Evolutionary conservation across 1,140 invertebrate genomes (phyloP).

Genomic region (Tetragnatha versicolor): DNA sequence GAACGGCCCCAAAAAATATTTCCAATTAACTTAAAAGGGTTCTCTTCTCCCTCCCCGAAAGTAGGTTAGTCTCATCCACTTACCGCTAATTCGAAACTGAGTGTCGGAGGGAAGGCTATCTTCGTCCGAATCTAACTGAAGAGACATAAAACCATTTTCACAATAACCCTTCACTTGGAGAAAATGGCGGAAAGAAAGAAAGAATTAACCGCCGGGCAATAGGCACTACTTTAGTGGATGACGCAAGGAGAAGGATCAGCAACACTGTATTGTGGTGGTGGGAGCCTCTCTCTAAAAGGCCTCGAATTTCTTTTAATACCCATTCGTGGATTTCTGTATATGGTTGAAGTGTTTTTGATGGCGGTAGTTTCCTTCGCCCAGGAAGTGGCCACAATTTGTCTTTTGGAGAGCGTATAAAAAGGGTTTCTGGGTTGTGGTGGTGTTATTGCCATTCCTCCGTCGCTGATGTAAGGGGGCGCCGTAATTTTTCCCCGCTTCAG

Average conservation of each 20-base stretch:
- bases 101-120: no score
- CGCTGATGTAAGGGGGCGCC: not conserved
- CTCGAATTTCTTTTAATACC: conserved; percentile 16
- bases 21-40: no score
- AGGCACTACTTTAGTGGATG: not conserved
- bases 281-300: not conserved
- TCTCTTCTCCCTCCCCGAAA: no score
- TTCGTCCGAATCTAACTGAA: no score
- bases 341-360: not conserved
- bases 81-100: no score
- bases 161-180: not conserved
- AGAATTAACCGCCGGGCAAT: not conserved
- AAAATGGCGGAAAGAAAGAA: not conserved
- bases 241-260: not conserved
- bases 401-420: conserved; percentile 9
- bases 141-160: no score
- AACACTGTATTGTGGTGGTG: not conserved
- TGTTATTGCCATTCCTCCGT: not conserved
- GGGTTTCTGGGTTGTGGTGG: not conserved
- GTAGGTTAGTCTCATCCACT: no score
- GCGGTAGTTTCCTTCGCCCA: not conserved
- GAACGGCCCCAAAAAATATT: no score
- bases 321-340: not conserved
- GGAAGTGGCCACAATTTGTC: conserved; percentile 12
- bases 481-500: not conserved